Conservation (phyloP, 2,888 invertebrate species). For the Erannis defoliaria region DNA sequence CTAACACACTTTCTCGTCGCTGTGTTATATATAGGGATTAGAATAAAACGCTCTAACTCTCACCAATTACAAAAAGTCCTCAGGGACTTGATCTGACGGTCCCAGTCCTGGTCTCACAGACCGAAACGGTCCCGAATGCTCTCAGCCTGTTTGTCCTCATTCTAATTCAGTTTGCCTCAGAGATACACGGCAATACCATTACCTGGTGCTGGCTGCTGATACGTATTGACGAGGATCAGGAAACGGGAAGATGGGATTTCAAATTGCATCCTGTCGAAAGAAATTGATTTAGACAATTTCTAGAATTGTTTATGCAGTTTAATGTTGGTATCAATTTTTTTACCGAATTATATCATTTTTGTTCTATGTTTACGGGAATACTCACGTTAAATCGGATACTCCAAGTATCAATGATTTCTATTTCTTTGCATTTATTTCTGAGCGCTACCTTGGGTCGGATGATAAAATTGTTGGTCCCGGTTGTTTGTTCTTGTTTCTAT, state of each 20-base stretch:
- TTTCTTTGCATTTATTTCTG: too few species aligned
- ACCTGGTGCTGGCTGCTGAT: slow-evolving; percentile 23
- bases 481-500: too few species aligned
- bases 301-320: not conserved
- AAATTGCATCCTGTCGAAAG: not conserved
- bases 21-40: not conserved
- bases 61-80: not conserved
- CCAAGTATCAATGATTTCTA: too few species aligned
- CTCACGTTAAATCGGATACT: too few species aligned
- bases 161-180: slow-evolving; percentile 44
- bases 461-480: too few species aligned
- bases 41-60: too few species aligned
- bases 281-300: not conserved
- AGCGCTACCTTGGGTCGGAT: too few species aligned
- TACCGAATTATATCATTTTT: too few species aligned
- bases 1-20: too few species aligned
- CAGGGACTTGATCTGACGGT: not conserved
- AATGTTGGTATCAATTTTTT: too few species aligned
- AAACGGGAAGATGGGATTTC: not conserved
- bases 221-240: not conserved
- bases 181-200: slow-evolving; percentile 62
- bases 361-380: too few species aligned
- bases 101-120: not conserved
- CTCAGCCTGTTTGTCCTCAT: slow-evolving; percentile 38
- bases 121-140: slow-evolving; percentile 9